Evolutionary conservation across 2,113 vertebrate species (phyloP).

Genomic region (Mastomys coucha): DNA sequence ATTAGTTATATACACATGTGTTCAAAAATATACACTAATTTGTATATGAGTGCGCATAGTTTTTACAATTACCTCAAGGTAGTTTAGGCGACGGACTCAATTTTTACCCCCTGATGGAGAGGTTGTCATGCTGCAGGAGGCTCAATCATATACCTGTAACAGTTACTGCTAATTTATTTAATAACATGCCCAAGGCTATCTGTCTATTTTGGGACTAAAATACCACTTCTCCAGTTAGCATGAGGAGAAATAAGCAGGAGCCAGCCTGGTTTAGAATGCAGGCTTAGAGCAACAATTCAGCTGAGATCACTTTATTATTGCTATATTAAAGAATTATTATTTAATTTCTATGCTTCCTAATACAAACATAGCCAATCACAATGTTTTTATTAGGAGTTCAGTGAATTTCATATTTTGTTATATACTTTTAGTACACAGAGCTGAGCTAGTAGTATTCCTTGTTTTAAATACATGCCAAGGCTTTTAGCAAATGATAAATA

Average conservation of each 20-base stretch:
- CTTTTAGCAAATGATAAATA: constrained; percentile 68
- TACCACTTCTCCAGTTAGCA: background rate
- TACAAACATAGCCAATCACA: background rate
- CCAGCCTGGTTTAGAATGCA: background rate
- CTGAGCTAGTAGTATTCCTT: constrained; percentile 50
- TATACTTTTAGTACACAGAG: constrained; percentile 30
- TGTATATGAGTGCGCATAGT: background rate
- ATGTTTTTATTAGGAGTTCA: constrained; percentile 35
- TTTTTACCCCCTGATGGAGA: background rate
- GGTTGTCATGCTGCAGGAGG: background rate
- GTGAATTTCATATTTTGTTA: constrained; percentile 54
- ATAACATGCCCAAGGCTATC: background rate
- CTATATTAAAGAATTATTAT: background rate
- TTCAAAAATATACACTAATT: background rate
- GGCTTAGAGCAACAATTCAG: background rate
- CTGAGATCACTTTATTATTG: background rate
- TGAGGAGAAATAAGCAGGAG: background rate
- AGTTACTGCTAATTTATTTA: background rate
- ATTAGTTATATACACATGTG: background rate
- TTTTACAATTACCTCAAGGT: background rate
- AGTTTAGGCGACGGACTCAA: background rate
- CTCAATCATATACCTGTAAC: background rate
- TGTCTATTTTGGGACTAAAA: background rate
- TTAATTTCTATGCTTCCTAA: background rate
- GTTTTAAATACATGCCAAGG: constrained; percentile 62